phyloP scores from a whole-genome alignment of 2,113 vertebrate genomes.

The Callochromis pleurospilus region DNA sequence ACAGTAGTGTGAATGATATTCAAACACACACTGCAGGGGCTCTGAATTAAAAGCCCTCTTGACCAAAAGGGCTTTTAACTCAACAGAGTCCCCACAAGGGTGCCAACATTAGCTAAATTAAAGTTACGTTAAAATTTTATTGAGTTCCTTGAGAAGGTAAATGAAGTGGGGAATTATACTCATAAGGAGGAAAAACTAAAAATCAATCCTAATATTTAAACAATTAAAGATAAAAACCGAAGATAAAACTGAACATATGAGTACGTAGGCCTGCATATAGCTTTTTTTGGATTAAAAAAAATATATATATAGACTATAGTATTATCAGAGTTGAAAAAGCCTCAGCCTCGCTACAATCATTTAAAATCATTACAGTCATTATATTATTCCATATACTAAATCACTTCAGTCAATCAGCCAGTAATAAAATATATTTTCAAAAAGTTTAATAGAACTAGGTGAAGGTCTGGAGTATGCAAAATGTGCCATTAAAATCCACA shows the following conservation, averaged over 20 bases:
- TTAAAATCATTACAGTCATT: background rate
- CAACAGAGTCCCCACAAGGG: background rate
- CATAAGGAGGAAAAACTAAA: background rate
- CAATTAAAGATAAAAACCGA: background rate
- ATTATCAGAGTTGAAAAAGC: background rate
- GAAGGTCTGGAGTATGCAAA: background rate
- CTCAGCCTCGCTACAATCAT: background rate
- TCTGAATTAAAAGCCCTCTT: conserved; percentile 40
- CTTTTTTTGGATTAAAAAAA: background rate
- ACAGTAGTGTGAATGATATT: conserved; percentile 47
- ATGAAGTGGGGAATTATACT: background rate
- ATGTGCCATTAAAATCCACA: background rate
- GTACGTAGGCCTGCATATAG: background rate
- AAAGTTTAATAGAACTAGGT: background rate
- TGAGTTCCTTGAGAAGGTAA: background rate
- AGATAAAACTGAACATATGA: background rate
- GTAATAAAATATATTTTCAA: background rate
- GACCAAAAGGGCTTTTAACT: conserved; percentile 45
- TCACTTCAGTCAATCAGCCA: background rate
- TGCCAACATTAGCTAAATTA: background rate
- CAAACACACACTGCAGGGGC: conserved; percentile 34
- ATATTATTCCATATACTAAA: background rate
- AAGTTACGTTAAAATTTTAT: background rate
- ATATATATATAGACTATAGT: background rate
- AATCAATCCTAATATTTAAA: background rate